Base-by-base conservation (phyloP, 1,140 invertebrate species). In the Lutraria rhynchaena region DNA sequence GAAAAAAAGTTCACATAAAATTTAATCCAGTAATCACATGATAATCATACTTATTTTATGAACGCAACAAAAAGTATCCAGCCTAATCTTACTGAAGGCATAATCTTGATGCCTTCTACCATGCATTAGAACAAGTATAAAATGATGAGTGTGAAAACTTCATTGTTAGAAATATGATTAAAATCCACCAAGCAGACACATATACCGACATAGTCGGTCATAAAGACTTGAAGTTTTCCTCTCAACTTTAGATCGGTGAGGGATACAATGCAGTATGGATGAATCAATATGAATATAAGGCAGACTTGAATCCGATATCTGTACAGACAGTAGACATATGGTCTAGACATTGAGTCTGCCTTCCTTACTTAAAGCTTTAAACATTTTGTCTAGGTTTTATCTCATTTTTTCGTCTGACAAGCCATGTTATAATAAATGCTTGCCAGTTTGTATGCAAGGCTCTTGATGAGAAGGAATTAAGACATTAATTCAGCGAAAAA, bases 231-330 rank as follows among this genome's bases (percentile, higher is more conserved):
- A 27, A 55, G 49, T 57, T 71, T 71, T 71, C 49, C 31, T 51
- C 53, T 37, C 69, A 13, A 57, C 49, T 55, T n/a, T 7, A 55
- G 53, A 5, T 55, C 53, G 7, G 53, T 55, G 19, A 9, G 27
- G 5, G 19, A 5, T 51, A 71, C 49, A 55, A 71, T 71, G 51
- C 49, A 71, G 31, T 22, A 55, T 31, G 37, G 35, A 31, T 71
- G 69, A 71, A 71, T 71, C 69, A 71, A 71, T 71, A 71, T 22
- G 19, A 55, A 27, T 15, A 41, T 41, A 41, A 41, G 37, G 24
- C 69, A 71, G 69, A 71, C 69, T 24, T 57, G 69, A 67, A 71
- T 71, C 69, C 51, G 46, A 71, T 55, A 55, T 46, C 24, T 46
- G 69, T 37, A 29, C 37, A 55, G 69, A 71, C 69, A 57, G 29